phyloP scores from a whole-genome alignment of 2,113 vertebrate genomes.

The Mesitornis unicolor region DNA sequence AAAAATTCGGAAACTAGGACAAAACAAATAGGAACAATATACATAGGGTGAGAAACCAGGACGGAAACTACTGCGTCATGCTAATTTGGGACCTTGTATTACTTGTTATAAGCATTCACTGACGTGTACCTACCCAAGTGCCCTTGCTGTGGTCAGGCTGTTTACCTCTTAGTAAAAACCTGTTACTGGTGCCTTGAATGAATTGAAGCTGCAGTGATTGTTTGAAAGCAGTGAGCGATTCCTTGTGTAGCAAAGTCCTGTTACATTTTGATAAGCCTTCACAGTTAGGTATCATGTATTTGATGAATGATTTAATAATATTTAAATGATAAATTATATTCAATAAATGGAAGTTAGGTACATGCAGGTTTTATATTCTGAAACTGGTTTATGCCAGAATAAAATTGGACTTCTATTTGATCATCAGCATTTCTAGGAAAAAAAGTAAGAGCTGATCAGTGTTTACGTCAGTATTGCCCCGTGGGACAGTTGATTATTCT shows the following conservation, averaged over 20 bases:
- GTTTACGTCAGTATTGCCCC: not conserved
- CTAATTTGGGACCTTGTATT: not conserved
- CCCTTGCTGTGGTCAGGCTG: not conserved
- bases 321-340: too few species aligned
- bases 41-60: not conserved
- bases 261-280: not conserved
- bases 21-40: not conserved
- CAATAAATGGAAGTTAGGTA: not conserved
- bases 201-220: not conserved
- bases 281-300: not conserved
- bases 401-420: not conserved
- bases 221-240: not conserved
- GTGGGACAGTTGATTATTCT: not conserved
- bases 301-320: not conserved
- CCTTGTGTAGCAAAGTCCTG: not conserved
- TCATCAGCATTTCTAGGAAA: not conserved
- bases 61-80: not conserved
- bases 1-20: not conserved
- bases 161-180: not conserved
- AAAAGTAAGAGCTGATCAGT: accelerated
- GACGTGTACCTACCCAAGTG: too few species aligned
- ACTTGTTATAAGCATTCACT: not conserved
- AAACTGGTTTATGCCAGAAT: not conserved
- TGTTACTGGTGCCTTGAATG: not conserved
- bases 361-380: not conserved